phyloP scores from a whole-genome alignment of 2,888 invertebrate species.

The Cancer borealis region DNA sequence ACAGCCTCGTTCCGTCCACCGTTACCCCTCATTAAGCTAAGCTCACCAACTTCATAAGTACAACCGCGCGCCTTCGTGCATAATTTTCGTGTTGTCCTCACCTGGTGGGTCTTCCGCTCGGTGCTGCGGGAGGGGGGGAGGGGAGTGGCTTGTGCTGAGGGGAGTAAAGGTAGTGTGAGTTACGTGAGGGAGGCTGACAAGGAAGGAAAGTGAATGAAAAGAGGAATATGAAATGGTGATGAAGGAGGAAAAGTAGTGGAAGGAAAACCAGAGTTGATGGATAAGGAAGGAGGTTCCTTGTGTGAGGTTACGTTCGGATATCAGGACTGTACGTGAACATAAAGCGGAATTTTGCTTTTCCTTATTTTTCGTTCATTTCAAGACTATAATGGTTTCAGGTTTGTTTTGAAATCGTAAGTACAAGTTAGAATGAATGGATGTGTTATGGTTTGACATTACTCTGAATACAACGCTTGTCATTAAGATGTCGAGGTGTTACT shows the following conservation, averaged over 20 bases:
- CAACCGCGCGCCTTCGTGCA: background rate
- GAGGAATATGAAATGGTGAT: background rate
- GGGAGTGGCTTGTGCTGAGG: background rate
- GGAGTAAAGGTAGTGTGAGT: background rate
- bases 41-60: background rate
- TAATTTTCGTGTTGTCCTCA: constrained; percentile 17
- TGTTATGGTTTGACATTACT: background rate
- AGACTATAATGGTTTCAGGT: background rate
- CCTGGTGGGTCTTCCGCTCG: background rate
- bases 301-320: background rate
- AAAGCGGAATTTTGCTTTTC: background rate
- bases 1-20: background rate
- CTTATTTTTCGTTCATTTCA: background rate
- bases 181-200: background rate
- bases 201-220: background rate
- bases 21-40: background rate
- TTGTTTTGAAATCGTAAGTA: background rate
- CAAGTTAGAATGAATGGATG: background rate
- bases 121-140: background rate
- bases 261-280: background rate
- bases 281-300: background rate
- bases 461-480: background rate
- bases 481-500: background rate
- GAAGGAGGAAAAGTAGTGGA: background rate
- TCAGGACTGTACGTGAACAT: background rate